Percentiles rank a stretch among this genome's conserved stretches.
Evolutionary conservation across 2,113 vertebrate genomes (phyloP).

Genomic region (Podiceps cristatus): DNA sequence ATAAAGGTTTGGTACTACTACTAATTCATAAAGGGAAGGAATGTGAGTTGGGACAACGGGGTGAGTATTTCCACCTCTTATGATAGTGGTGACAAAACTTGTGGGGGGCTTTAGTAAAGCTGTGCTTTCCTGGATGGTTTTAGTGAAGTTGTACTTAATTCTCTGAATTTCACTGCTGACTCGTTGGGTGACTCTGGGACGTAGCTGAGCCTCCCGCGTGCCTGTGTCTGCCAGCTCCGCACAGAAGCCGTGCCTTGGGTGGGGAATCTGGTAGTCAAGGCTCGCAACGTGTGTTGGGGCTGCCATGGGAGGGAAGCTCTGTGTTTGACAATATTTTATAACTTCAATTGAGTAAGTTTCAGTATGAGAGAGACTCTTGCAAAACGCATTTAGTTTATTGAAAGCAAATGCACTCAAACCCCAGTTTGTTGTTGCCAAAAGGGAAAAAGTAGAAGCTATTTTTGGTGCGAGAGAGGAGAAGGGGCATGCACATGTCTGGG

Average conservation of each 20-base stretch:
- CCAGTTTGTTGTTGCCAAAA: conserved; percentile 48
- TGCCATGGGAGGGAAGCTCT: background rate
- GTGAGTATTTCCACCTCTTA: background rate
- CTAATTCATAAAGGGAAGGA: background rate
- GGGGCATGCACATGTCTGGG: conserved; percentile 55
- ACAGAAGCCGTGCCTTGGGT: background rate
- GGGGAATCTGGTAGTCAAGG: background rate
- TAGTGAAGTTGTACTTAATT: background rate
- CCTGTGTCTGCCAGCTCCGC: background rate
- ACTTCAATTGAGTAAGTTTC: conserved; percentile 13
- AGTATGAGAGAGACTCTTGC: background rate
- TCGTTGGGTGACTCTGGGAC: background rate
- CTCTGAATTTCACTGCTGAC: background rate
- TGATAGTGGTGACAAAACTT: background rate
- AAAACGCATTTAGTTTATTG: conserved; percentile 35
- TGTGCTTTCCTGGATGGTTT: background rate
- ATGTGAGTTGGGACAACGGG: background rate
- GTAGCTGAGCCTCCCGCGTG: background rate
- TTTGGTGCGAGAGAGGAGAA: conserved; percentile 58
- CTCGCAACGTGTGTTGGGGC: rapidly evolving
- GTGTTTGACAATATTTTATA: background rate
- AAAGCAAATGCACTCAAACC: conserved; percentile 42
- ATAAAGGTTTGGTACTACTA: background rate
- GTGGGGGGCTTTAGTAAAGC: background rate
- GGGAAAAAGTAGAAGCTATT: conserved; percentile 64